These are phyloP conservation scores for Pocillopora grandis DNA, from an alignment of 92 coral and sea anemone genomes.

Conservation along the genomic window DNA sequence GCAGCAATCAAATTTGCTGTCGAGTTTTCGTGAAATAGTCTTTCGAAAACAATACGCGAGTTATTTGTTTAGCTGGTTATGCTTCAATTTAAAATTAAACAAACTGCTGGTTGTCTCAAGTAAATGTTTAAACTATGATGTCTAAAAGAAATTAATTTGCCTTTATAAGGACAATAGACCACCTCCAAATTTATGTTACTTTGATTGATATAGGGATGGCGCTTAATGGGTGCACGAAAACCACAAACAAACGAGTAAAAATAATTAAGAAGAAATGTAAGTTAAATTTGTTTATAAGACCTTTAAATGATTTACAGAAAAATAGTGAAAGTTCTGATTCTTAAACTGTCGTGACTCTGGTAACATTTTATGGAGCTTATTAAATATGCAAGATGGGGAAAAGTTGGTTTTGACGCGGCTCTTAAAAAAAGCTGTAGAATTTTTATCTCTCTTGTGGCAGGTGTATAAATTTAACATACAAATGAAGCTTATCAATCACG, in stretches of 20 bases:
- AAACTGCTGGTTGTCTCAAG: neutral
- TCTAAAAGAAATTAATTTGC: conserved; percentile 32
- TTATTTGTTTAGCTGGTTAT: conserved; percentile 7
- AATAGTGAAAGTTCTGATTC: neutral
- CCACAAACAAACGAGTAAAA: neutral
- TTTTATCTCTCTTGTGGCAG: conserved; percentile 8
- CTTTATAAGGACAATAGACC: conserved; percentile 9
- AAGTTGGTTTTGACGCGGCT: neutral
- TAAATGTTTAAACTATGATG: conserved; percentile 9
- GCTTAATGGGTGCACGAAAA: conserved; percentile 18
- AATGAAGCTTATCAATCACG: conserved; percentile 13
- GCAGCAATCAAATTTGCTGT: conserved; percentile 25
- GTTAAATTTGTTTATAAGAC: conserved; percentile 11
- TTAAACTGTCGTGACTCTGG: conserved; percentile 2
- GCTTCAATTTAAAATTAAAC: conserved; percentile 33
- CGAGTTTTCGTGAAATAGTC: conserved; percentile 23
- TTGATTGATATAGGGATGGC: conserved; percentile 10
- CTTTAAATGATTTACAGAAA: neutral
- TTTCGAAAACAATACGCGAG: neutral
- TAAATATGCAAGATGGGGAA: conserved; percentile 12
- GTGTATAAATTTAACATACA: conserved; percentile 24
- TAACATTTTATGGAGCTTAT: neutral
- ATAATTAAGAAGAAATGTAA: neutral
- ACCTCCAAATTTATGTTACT: neutral
- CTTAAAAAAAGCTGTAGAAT: neutral